A percentile compares a stretch with the other conserved stretches of the same genome.
phyloP scores from a whole-genome alignment of 1,140 invertebrate species.

The Leptinotarsa texana region DNA sequence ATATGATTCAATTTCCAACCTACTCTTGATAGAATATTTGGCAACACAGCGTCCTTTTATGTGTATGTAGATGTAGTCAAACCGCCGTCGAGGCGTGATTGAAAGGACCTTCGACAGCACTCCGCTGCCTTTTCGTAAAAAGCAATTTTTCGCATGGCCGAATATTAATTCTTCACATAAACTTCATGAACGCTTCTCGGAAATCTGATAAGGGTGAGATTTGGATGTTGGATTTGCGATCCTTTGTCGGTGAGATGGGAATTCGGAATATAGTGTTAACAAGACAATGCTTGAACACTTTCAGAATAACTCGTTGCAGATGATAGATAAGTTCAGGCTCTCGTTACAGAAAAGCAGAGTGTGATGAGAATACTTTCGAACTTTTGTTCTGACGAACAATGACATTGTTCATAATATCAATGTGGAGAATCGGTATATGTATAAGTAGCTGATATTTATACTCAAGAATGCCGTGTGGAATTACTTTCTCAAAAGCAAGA shows the following conservation, averaged over 20 bases:
- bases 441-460: too few relatives aligned
- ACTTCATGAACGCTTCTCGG: slow-evolving; percentile 15
- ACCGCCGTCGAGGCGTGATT: slow-evolving; percentile 21
- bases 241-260: slow-evolving; percentile 2
- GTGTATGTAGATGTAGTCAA: slow-evolving; percentile 22
- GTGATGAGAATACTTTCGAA: too few relatives aligned
- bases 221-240: slow-evolving; percentile 15
- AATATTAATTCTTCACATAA: slow-evolving; percentile 28
- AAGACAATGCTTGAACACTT: slow-evolving; percentile 1
- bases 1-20: too few relatives aligned
- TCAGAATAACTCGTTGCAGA: background rate
- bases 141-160: slow-evolving; percentile 30
- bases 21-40: background rate
- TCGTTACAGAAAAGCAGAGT: too few relatives aligned
- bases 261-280: background rate
- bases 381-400: too few relatives aligned
- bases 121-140: slow-evolving; percentile 21
- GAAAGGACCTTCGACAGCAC: slow-evolving; percentile 27
- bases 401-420: too few relatives aligned
- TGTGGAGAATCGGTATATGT: too few relatives aligned
- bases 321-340: too few relatives aligned
- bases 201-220: slow-evolving; percentile 25
- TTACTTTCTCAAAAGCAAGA: too few relatives aligned
- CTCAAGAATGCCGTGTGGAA: too few relatives aligned
- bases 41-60: slow-evolving; percentile 1